Percentiles rank a stretch among this genome's conserved stretches.
phyloP scores from a whole-genome alignment of 2,888 invertebrate species.

The Steinernema carpocapsae region DNA sequence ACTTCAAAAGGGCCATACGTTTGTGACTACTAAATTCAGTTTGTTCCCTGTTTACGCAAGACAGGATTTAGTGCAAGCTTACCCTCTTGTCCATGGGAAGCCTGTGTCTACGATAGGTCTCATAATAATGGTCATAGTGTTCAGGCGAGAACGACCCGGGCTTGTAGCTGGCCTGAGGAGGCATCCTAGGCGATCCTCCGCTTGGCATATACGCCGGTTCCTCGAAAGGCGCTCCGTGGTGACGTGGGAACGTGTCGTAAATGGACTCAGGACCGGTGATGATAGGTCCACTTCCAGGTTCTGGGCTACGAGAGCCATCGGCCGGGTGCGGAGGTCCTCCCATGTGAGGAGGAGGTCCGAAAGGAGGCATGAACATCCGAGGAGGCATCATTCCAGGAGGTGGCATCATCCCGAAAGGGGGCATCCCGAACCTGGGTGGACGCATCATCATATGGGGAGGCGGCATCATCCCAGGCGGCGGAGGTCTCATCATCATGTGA shows the following conservation, averaged over 20 bases:
- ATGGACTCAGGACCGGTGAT: slow-evolving; percentile 65
- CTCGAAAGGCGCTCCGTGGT: slow-evolving; percentile 66
- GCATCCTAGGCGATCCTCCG: slow-evolving; percentile 48
- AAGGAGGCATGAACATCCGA: slow-evolving; percentile 69
- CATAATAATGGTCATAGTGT: slow-evolving; percentile 65
- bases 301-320: slow-evolving; percentile 39
- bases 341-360: slow-evolving; percentile 39
- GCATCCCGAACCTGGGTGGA: slow-evolving; percentile 65
- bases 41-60: too few species aligned
- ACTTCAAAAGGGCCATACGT: too few species aligned
- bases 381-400: slow-evolving; percentile 71
- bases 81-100: slow-evolving; percentile 46
- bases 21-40: too few species aligned
- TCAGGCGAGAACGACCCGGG: slow-evolving; percentile 52
- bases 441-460: slow-evolving; percentile 42
- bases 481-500: slow-evolving; percentile 48
- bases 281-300: slow-evolving; percentile 55
- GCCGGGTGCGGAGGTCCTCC: too few species aligned
- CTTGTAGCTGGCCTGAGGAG: slow-evolving; percentile 59
- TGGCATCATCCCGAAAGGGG: slow-evolving; percentile 70
- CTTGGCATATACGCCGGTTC: slow-evolving; percentile 74
- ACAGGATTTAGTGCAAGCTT: too few species aligned
- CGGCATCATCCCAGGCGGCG: slow-evolving; percentile 46
- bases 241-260: slow-evolving; percentile 55
- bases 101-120: slow-evolving; percentile 56